These are phyloP conservation scores for Bradypodion ventrale DNA, from an alignment of 2,797 vertebrate genomes.

Conservation along the genomic window DNA sequence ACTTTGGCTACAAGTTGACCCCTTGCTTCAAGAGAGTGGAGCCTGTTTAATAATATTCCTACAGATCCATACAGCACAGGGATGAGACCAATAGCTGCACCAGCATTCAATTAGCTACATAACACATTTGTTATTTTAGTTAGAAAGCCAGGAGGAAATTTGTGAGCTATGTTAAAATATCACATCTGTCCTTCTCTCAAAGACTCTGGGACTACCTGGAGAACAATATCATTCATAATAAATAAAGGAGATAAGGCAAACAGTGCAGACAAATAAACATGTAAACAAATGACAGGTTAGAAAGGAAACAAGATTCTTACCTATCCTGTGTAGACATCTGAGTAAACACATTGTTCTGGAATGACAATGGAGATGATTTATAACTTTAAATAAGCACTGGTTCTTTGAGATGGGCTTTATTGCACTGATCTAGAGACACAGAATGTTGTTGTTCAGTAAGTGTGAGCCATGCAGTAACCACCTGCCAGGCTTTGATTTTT, in stretches of 20 bases:
- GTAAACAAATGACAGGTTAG: conserved; percentile 5
- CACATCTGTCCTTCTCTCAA: not conserved
- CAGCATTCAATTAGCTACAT: not conserved
- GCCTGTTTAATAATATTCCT: not conserved
- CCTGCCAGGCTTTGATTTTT: conserved; percentile 47
- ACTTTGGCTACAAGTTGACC: too few relatives aligned
- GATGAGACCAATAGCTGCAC: not conserved
- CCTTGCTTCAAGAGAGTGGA: not conserved
- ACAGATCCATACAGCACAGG: not conserved
- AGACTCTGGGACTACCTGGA: not conserved
- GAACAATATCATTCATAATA: not conserved
- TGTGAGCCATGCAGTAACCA: conserved; percentile 28
- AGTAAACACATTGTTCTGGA: conserved; percentile 69
- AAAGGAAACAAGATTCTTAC: conserved; percentile 37
- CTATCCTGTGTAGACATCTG: conserved; percentile 71
- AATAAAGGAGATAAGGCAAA: not conserved
- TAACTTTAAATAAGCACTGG: conserved; percentile 48
- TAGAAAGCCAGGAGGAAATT: not conserved
- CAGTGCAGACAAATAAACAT: not conserved
- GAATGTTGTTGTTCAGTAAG: conserved; percentile 39
- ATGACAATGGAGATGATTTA: conserved; percentile 61
- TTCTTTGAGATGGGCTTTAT: conserved; percentile 37
- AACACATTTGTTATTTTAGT: not conserved
- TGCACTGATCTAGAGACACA: conserved; percentile 54
- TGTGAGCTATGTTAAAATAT: not conserved